Base-by-base conservation (phyloP, 2,797 vertebrate genomes). In the Phoxinus dragarum region DNA sequence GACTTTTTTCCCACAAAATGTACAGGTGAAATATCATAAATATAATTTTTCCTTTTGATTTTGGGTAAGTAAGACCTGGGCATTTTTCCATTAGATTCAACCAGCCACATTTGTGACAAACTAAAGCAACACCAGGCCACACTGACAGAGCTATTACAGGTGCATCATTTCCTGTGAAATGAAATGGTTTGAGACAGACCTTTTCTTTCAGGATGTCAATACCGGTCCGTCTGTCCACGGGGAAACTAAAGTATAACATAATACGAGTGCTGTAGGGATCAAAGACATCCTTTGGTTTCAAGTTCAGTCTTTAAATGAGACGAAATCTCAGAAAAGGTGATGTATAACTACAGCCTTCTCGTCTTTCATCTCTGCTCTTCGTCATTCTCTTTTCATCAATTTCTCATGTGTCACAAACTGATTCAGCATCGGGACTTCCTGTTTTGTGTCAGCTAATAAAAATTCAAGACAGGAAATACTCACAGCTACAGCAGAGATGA, bases 381-480 rank as follows among this genome's bases (percentile, higher is more conserved):
- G 44, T 74, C 59, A n/a, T 77, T 85, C 71, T n/a, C 59, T 84
- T 84, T 76, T 75, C 87, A 84, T 80, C 81, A 74, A 52, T 72
- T n/a, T 87, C 52, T 66, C 27, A 79, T 80, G 77, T 76, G 79
- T 68, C 81, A 42, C 44, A 76, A 59, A 36, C 80, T 16, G 77
- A 82, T 68, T 80, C 44, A 36, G 74, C 76, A 49, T 54, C 14
- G 42, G 3, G 31, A 76, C 68, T 52, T 85, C 79, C 89, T 84
- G 73, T 86, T 85, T 84, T 54, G 81, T 71, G 86, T 78, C 68
- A 42, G 52, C 74, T 81, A 88, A 85, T 82, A 79, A 88, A 86
- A 79, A 81, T 68, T 69, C 76, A 56, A 61, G 47, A 81, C 54
- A 66, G 69, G 31, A 54, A 80, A 80, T 49, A 64, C 59, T 67